phyloP scores from a whole-genome alignment of 2,113 vertebrate species.

The Blennius ocellaris region DNA sequence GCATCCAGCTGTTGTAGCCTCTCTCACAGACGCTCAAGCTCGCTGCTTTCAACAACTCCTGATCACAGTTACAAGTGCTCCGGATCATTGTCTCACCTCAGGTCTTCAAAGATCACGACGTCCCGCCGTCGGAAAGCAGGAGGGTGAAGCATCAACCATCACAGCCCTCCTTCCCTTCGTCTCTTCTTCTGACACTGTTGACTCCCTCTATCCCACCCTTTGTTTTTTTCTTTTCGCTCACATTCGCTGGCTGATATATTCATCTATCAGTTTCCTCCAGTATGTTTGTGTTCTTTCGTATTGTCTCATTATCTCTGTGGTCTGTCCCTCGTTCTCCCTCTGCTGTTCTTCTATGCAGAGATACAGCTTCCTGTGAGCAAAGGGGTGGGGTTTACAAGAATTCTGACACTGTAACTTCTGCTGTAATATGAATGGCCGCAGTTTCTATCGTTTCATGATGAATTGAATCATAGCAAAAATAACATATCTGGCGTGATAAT shows the following conservation, averaged over 20 bases:
- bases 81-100: conserved; percentile 68
- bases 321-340: neutral
- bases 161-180: conserved; percentile 19
- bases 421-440: conserved; percentile 10
- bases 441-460: conserved; percentile 6
- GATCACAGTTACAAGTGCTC: neutral
- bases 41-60: neutral
- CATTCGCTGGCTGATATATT: too few relatives aligned
- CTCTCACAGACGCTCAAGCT: neutral
- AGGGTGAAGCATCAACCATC: conserved; percentile 36
- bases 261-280: conserved; percentile 10
- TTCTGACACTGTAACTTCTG: conserved; percentile 47
- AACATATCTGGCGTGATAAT: neutral
- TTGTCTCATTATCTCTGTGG: neutral
- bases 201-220: neutral
- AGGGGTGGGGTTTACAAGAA: conserved; percentile 63
- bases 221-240: too few relatives aligned
- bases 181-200: neutral
- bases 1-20: conserved; percentile 45
- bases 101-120: neutral
- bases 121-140: conserved; percentile 23
- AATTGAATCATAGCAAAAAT: neutral
- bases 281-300: neutral
- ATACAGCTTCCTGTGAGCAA: conserved; percentile 55
- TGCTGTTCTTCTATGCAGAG: conserved; percentile 37